A percentile compares a stretch with the other conserved stretches of the same genome.
Evolutionary conservation across 2,113 vertebrate genomes (phyloP).

Genomic region (Microtus ochrogaster): DNA sequence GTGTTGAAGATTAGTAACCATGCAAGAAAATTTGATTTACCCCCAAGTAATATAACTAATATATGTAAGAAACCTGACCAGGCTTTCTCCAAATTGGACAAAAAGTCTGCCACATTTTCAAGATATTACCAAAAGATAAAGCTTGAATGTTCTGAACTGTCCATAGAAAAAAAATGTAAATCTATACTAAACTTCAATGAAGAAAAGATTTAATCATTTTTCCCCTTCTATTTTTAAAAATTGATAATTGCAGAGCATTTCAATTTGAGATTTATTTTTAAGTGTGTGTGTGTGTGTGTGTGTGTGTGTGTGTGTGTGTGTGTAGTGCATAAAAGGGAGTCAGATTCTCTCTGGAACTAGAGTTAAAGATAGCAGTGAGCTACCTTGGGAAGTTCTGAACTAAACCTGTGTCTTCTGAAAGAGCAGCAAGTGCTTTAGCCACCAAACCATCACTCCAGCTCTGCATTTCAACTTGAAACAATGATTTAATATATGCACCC

Average conservation of each 20-base stretch:
- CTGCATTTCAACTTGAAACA: not conserved
- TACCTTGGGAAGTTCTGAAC: not conserved
- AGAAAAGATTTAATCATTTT: constrained; percentile 19
- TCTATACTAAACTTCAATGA: not conserved
- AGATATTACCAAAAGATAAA: not conserved
- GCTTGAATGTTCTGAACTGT: constrained; percentile 2
- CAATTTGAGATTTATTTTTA: not conserved
- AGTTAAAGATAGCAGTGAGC: not conserved
- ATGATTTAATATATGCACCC: not conserved
- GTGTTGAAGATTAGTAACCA: constrained; percentile 8
- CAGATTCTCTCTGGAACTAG: not conserved
- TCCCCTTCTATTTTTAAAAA: not conserved
- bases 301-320: not conserved
- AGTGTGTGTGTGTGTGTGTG: too few relatives aligned
- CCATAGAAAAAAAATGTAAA: not conserved
- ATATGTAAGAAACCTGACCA: not conserved
- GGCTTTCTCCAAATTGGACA: not conserved
- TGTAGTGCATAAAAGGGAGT: not conserved
- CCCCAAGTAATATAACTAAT: not conserved
- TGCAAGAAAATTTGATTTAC: constrained; percentile 2
- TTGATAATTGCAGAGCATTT: not conserved
- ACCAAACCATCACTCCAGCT: not conserved
- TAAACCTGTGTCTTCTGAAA: not conserved
- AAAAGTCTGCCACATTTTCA: not conserved
- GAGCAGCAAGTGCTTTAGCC: not conserved